phyloP scores from a whole-genome alignment of 92 coral and sea anemone genomes.

The Metridium senile region DNA sequence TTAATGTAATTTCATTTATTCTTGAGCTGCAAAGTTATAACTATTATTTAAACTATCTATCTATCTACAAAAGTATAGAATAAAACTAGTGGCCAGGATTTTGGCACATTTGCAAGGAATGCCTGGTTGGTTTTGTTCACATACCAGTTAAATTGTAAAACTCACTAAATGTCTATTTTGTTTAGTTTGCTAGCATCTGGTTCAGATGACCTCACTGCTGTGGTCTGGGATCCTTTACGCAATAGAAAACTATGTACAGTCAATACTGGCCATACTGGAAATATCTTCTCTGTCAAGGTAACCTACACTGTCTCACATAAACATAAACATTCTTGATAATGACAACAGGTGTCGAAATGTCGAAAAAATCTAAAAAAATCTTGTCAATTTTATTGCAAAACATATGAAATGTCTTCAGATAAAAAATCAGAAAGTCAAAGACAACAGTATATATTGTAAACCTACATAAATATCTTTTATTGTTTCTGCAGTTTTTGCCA shows the following conservation, averaged over 20 bases:
- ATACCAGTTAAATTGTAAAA: too few relatives aligned
- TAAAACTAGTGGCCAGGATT: too few relatives aligned
- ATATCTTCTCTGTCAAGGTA: conserved; percentile 97
- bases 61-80: too few relatives aligned
- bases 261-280: conserved; percentile 92
- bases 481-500: conserved; percentile 75
- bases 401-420: background rate
- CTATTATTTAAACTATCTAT: too few relatives aligned
- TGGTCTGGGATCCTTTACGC: conserved; percentile 89
- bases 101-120: too few relatives aligned
- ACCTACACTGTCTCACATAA: background rate
- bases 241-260: conserved; percentile 61
- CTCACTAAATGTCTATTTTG: background rate
- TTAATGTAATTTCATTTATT: too few relatives aligned
- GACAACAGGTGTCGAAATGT: too few relatives aligned
- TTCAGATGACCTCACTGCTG: conserved; percentile 93
- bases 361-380: too few relatives aligned
- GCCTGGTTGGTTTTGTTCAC: too few relatives aligned
- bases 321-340: background rate
- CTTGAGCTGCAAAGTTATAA: too few relatives aligned
- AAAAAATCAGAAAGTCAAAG: background rate
- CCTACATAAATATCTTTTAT: background rate
- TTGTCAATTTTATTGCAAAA: background rate
- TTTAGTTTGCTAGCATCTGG: conserved; percentile 91
- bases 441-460: too few relatives aligned